Evolutionary conservation across 2,888 invertebrate species (phyloP).

Genomic region (Pristionchus arcanus): DNA sequence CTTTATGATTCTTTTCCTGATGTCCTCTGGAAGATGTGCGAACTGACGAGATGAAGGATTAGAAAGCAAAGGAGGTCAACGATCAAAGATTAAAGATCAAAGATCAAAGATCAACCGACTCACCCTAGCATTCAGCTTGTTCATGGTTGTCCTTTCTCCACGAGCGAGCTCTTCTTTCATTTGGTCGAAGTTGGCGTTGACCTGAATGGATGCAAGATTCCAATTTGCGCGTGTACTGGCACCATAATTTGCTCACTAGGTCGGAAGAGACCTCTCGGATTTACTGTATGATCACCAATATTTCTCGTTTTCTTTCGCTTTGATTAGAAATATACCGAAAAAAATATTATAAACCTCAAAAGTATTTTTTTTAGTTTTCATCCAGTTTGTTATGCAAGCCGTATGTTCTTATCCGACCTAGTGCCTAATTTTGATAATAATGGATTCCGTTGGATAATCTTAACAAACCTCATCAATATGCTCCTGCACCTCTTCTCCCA

Average conservation of each 20-base stretch:
- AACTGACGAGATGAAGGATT: background rate
- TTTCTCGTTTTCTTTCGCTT: no score
- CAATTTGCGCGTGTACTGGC: no score
- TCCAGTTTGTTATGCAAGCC: no score
- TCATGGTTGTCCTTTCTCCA: background rate
- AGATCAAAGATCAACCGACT: background rate
- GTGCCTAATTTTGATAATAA: no score
- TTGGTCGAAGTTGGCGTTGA: background rate
- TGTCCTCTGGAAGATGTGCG: background rate
- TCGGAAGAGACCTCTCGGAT: no score
- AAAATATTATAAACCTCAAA: no score
- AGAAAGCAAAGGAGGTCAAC: background rate
- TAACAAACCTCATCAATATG: background rate
- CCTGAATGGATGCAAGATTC: background rate
- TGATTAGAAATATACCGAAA: no score
- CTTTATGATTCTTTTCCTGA: background rate
- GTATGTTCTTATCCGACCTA: no score
- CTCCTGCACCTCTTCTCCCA: background rate
- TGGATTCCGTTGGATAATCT: no score
- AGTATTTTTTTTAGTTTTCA: no score
- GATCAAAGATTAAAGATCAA: background rate
- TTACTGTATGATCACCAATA: background rate
- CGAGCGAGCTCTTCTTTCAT: background rate
- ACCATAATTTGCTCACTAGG: no score
- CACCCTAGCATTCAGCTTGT: background rate